Evolutionary conservation across 2,113 vertebrate genomes (phyloP).

Genomic region (Sterna hirundo): DNA sequence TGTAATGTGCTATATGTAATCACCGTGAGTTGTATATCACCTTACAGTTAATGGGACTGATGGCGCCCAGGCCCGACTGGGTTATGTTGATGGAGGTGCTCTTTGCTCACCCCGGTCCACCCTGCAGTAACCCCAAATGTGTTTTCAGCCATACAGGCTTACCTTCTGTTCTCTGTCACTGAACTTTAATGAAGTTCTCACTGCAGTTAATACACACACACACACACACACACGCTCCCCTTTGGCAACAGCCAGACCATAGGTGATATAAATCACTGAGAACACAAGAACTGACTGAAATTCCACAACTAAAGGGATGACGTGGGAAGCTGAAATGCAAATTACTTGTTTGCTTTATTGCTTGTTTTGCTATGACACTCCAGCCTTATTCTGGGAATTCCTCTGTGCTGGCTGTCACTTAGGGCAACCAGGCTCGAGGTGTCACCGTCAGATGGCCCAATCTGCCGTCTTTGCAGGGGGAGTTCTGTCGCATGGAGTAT

Average conservation of each 20-base stretch:
- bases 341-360: neutral
- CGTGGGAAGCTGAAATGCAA: neutral
- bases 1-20: neutral
- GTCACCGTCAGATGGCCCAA: accelerated
- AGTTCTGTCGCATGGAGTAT: neutral
- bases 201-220: neutral
- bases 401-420: neutral
- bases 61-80: no score
- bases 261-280: neutral
- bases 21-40: neutral
- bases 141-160: neutral
- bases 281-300: neutral
- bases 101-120: neutral
- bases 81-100: neutral
- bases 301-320: neutral
- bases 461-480: no score
- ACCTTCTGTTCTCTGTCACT: neutral
- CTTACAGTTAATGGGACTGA: neutral
- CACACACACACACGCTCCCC: neutral
- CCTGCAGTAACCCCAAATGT: neutral
- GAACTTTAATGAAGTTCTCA: neutral
- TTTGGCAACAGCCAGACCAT: neutral
- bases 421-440: neutral
- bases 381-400: neutral
- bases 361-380: neutral